Evolutionary conservation across 2,888 invertebrate genomes (phyloP), one percentile per base, ranked within the genome.

Genomic region (Scelioninae gen. 2): DNA sequence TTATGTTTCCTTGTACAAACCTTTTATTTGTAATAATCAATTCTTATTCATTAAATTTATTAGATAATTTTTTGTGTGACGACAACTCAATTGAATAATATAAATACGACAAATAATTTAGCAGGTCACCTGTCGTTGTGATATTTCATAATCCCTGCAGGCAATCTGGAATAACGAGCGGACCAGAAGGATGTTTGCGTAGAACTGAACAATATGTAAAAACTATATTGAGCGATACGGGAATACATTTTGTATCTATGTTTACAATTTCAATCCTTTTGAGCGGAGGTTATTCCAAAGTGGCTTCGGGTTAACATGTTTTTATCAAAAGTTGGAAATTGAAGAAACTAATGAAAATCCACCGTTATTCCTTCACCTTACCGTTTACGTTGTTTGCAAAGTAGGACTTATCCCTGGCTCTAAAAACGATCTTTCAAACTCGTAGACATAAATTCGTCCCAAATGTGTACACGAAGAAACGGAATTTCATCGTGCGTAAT

Each of bases 261-360:
- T 45, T 35, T 50, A 18, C 52, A 64, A 13, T 45, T 18, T 22
- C 6, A 18, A 39, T n/a, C 18, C 13, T 18, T 45, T 65, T 25
- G 13, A 57, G 18, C 7, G n/a, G 25, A 18, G n/a, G 39, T 48
- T 39, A 37, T 39, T 35, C 64, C n/a, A 19, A 25, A 63, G 25
- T 61, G 16, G 10, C 11, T 57, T 1, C 11, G 18, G 0, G 19
- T 7, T n/a, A n/a, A n/a, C n/a, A n/a, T n/a, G n/a, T n/a, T n/a
- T n/a, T n/a, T n/a, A n/a, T n/a, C n/a, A n/a, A n/a, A n/a, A n/a
- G n/a, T n/a, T n/a, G n/a, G n/a, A n/a, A n/a, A n/a, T n/a, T n/a
- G n/a, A n/a, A n/a, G n/a, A n/a, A n/a, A n/a, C n/a, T 10, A 18
- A 63, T 74, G 65, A 65, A 67, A 74, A 74, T 71, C 74, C 63